Percentiles rank a stretch among this genome's conserved stretches.
These are phyloP conservation scores for Choreutis nemorana DNA, from an alignment of 2,888 invertebrate genomes.

Conservation along the genomic window DNA sequence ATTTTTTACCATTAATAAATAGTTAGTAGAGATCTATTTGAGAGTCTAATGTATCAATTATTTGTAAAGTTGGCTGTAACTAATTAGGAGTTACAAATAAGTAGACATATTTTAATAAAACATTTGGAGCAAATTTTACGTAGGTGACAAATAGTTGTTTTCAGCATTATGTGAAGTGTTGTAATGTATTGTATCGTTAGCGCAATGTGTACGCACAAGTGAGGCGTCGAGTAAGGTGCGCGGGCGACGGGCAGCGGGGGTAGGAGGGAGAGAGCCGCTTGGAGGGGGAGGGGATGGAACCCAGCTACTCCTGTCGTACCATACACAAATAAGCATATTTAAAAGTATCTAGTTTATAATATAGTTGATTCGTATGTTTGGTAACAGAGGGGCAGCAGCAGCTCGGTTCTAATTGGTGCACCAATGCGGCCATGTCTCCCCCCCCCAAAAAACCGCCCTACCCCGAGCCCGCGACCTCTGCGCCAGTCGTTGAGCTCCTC, in stretches of 20 bases:
- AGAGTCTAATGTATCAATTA: constrained; percentile 68
- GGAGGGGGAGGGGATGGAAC: constrained; percentile 7
- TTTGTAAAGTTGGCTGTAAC: constrained; percentile 68
- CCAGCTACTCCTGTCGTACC: constrained; percentile 6
- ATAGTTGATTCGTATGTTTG: too few relatives aligned
- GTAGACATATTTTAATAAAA: constrained; percentile 65
- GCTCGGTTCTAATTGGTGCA: too few relatives aligned
- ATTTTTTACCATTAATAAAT: constrained; percentile 66
- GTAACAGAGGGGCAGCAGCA: too few relatives aligned
- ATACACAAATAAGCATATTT: too few relatives aligned
- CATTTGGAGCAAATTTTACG: constrained; percentile 66
- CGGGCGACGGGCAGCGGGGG: constrained; percentile 8
- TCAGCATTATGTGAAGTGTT: constrained; percentile 64
- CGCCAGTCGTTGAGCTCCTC: constrained; percentile 14
- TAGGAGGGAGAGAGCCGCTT: constrained; percentile 5
- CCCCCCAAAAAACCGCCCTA: background rate
- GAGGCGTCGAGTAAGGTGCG: constrained; percentile 24
- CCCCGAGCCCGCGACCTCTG: constrained; percentile 2
- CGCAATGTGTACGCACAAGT: constrained; percentile 62
- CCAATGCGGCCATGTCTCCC: background rate
- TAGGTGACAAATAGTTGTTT: constrained; percentile 63
- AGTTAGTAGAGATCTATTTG: constrained; percentile 67
- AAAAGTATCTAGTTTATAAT: too few relatives aligned
- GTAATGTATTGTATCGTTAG: constrained; percentile 44
- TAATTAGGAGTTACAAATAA: constrained; percentile 65